Evolutionary conservation across 2,797 vertebrate species (phyloP).

Genomic region (Enteromius paludinosus): DNA sequence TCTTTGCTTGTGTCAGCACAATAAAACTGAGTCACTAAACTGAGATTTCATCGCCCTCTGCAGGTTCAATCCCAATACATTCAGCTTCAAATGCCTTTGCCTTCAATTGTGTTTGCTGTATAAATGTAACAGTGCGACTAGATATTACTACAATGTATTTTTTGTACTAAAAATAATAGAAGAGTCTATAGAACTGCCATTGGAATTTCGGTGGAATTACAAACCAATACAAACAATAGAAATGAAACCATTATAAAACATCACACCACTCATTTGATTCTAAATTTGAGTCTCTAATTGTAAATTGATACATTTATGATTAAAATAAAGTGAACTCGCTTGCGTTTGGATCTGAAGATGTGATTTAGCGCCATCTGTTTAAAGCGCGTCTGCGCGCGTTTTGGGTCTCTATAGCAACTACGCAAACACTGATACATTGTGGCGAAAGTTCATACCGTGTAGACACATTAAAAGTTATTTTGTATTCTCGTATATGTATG

Average conservation of each 20-base stretch:
- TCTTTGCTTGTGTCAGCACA: conserved; percentile 3
- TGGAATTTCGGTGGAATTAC: not conserved
- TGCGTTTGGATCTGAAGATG: not conserved
- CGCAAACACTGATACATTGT: not conserved
- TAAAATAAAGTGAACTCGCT: not conserved
- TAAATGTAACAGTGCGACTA: not conserved
- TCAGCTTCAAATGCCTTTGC: not conserved
- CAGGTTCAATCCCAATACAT: conserved; percentile 43
- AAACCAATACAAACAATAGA: not conserved
- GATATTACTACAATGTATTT: not conserved
- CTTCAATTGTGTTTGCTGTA: not conserved
- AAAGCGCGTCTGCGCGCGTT: not conserved
- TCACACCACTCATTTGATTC: not conserved
- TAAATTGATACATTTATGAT: not conserved
- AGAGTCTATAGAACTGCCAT: not conserved
- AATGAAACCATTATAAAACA: not conserved
- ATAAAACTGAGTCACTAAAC: not conserved
- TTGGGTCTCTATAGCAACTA: conserved; percentile 21
- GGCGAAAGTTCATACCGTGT: not conserved
- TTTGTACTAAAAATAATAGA: not conserved
- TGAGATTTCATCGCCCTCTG: conserved; percentile 67
- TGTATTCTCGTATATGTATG: too few relatives aligned
- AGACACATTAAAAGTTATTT: not conserved
- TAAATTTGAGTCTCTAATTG: not conserved
- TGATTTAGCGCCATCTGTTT: conserved; percentile 9